Percentiles rank a stretch among this genome's conserved stretches.
Evolutionary conservation across 2,888 invertebrate genomes (phyloP).

Genomic region (Hetaerina titia): DNA sequence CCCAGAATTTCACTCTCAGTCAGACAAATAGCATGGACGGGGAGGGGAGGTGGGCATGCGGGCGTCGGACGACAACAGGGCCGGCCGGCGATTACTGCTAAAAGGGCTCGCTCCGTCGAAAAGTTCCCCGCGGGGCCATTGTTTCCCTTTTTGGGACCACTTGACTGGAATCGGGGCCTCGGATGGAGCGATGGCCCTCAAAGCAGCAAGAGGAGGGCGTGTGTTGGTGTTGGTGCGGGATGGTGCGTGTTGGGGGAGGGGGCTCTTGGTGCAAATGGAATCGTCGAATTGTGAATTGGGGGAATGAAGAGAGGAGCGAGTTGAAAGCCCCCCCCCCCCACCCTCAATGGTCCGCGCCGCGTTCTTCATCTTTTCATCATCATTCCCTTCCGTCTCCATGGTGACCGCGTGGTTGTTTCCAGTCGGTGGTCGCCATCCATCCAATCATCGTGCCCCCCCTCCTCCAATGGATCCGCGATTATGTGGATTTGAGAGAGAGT

Average conservation of each 20-base stretch:
- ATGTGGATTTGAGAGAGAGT: no score
- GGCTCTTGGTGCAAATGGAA: neutral
- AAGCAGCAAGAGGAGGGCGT: no score
- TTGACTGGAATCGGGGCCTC: neutral
- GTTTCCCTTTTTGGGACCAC: neutral
- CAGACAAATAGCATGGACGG: neutral
- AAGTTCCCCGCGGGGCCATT: neutral
- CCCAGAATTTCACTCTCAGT: neutral
- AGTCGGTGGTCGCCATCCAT: neutral
- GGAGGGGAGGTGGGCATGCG: neutral
- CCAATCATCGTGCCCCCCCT: neutral
- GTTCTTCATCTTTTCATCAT: neutral
- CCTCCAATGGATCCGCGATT: neutral
- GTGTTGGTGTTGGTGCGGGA: no score
- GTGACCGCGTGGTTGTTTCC: neutral
- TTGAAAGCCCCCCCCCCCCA: neutral
- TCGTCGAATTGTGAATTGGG: slow-evolving; percentile 1
- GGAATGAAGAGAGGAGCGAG: neutral
- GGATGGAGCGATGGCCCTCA: neutral
- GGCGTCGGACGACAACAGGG: slow-evolving; percentile 13
- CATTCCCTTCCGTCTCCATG: neutral
- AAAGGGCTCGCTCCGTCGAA: neutral
- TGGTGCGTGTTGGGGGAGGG: neutral
- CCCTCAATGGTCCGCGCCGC: neutral
- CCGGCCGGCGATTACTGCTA: neutral